Percentiles rank a stretch among this genome's conserved stretches.
Conservation (phyloP, 2,888 invertebrate species). For the Troilus luridus region DNA sequence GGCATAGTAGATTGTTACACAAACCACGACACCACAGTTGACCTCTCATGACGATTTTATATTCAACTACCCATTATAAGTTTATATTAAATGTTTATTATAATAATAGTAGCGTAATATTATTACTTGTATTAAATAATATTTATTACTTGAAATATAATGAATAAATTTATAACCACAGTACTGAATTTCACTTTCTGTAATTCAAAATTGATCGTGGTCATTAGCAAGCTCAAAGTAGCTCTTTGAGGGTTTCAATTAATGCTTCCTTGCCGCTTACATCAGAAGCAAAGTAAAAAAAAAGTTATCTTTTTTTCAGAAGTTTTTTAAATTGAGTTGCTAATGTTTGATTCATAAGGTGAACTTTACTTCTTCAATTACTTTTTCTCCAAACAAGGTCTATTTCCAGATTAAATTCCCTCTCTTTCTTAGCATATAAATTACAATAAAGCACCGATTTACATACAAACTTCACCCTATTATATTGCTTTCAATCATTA, state of each 20-base stretch:
- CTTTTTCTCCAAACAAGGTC: constrained; percentile 27
- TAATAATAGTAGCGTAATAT: no score
- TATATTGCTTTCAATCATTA: not conserved
- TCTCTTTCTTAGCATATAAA: constrained; percentile 23
- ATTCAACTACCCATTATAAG: no score
- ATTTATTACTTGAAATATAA: no score
- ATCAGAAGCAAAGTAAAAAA: not conserved
- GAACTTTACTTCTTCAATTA: constrained; percentile 28
- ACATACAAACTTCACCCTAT: not conserved
- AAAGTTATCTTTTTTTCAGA: constrained; percentile 1
- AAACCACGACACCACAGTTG: no score
- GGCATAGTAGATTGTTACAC: no score
- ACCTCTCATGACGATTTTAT: no score
- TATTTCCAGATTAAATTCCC: constrained; percentile 14
- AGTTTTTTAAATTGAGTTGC: constrained; percentile 27
- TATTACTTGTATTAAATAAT: no score
- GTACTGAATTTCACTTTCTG: not conserved
- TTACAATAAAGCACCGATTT: not conserved
- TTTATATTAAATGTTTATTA: no score
- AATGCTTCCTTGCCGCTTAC: constrained; percentile 7
- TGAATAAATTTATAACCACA: no score
- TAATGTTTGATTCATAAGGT: constrained; percentile 35
- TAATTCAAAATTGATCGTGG: not conserved
- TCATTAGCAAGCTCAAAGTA: not conserved
- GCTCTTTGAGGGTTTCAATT: not conserved